These are phyloP conservation scores for Balaeniceps rex DNA, from an alignment of 2,113 vertebrate genomes.

Conservation along the genomic window DNA sequence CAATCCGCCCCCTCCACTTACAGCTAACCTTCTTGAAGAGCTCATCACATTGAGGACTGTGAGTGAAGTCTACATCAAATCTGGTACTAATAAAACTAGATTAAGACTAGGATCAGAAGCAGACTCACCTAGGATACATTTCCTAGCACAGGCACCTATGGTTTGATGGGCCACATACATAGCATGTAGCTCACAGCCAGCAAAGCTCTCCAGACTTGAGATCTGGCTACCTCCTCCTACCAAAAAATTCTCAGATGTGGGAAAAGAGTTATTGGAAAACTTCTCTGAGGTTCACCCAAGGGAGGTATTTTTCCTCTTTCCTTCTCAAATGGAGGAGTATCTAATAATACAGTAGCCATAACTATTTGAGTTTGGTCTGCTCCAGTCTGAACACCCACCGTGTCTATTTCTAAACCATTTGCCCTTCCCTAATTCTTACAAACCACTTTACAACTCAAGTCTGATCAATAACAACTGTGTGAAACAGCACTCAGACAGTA, in stretches of 20 bases:
- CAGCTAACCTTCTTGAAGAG: background rate
- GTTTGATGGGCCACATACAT: constrained; percentile 51
- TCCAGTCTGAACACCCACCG: constrained; percentile 58
- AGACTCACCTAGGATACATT: constrained; percentile 13
- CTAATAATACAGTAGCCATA: constrained; percentile 19
- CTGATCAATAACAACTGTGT: constrained; percentile 72
- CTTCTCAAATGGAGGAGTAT: background rate
- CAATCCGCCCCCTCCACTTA: background rate
- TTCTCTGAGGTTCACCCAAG: background rate
- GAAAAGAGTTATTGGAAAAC: background rate
- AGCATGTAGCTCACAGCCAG: background rate
- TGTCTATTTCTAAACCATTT: constrained; percentile 54
- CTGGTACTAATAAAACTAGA: constrained; percentile 7
- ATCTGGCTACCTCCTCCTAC: background rate
- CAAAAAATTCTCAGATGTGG: background rate
- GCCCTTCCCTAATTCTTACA: constrained; percentile 61
- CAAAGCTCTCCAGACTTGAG: background rate
- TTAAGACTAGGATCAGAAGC: background rate
- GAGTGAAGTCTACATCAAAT: background rate
- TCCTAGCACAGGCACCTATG: constrained; percentile 18
- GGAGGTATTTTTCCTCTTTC: background rate
- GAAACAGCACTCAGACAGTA: constrained; percentile 68
- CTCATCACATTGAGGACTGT: background rate
- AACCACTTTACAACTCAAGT: constrained; percentile 64
- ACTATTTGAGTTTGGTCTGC: background rate